Percentiles rank a stretch among this genome's conserved stretches.
phyloP scores from a whole-genome alignment of 2,113 vertebrate species.

The Cichladusa arquata region DNA sequence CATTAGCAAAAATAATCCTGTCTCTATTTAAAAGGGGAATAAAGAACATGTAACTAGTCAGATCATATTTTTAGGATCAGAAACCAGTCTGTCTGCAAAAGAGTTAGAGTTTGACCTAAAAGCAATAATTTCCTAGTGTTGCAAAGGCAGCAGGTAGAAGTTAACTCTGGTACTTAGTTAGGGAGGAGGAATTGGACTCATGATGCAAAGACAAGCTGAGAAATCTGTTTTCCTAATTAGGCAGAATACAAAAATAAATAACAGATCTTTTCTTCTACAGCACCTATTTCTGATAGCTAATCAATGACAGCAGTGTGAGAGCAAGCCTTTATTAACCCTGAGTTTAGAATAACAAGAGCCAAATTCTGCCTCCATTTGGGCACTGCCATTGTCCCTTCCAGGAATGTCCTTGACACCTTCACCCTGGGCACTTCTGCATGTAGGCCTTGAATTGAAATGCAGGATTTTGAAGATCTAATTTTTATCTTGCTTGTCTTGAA shows the following conservation, averaged over 20 bases:
- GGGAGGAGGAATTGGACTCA: background rate
- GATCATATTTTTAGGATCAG: background rate
- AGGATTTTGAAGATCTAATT: background rate
- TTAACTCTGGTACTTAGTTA: background rate
- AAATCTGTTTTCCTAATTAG: background rate
- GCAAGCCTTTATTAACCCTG: background rate
- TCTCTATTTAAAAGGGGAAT: background rate
- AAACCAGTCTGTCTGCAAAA: background rate
- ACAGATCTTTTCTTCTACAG: background rate
- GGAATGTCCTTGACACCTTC: background rate
- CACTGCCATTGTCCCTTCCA: rapidly evolving
- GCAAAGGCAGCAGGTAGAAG: background rate
- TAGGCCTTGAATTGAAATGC: background rate
- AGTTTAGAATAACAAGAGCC: background rate
- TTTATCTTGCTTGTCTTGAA: background rate
- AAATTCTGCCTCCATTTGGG: background rate
- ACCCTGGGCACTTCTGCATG: background rate
- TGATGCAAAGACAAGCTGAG: background rate
- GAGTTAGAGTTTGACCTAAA: background rate
- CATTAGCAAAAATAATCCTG: background rate
- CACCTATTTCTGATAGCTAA: background rate
- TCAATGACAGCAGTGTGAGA: background rate
- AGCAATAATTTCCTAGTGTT: background rate
- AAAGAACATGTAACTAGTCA: background rate
- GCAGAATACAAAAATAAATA: background rate